Evolutionary conservation across 2,113 vertebrate species (phyloP).

Genomic region (Haemorhous mexicanus): DNA sequence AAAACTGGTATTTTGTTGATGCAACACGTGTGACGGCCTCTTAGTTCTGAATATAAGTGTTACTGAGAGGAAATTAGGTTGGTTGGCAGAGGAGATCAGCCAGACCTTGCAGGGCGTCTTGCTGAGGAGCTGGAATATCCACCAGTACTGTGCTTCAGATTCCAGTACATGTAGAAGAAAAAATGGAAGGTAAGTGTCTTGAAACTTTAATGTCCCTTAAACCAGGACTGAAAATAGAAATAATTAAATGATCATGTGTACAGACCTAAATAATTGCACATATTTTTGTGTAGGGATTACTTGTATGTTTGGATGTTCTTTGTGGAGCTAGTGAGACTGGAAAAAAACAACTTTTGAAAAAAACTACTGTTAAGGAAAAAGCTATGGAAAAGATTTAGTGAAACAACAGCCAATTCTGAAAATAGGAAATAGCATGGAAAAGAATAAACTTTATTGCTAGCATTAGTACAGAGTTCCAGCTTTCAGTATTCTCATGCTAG

Average conservation of each 20-base stretch:
- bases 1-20: conserved; percentile 60
- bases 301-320: background rate
- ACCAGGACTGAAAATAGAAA: background rate
- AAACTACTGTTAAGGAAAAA: background rate
- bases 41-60: conserved; percentile 65
- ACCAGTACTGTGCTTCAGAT: background rate
- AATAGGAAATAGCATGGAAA: background rate
- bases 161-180: conserved; percentile 29
- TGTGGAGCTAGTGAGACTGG: background rate
- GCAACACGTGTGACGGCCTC: conserved; percentile 52
- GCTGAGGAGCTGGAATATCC: background rate
- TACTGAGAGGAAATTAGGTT: conserved; percentile 44
- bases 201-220: background rate
- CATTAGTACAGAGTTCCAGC: background rate
- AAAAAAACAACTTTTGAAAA: background rate
- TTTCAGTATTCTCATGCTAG: background rate
- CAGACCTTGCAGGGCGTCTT: background rate
- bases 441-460: background rate
- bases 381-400: background rate
- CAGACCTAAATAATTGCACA: background rate
- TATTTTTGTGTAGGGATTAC: background rate
- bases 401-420: background rate
- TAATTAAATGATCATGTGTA: background rate
- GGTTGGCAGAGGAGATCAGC: background rate
- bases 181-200: conserved; percentile 65